Base-by-base conservation (phyloP, 1,140 invertebrate genomes). In the Bemisia tabaci region DNA sequence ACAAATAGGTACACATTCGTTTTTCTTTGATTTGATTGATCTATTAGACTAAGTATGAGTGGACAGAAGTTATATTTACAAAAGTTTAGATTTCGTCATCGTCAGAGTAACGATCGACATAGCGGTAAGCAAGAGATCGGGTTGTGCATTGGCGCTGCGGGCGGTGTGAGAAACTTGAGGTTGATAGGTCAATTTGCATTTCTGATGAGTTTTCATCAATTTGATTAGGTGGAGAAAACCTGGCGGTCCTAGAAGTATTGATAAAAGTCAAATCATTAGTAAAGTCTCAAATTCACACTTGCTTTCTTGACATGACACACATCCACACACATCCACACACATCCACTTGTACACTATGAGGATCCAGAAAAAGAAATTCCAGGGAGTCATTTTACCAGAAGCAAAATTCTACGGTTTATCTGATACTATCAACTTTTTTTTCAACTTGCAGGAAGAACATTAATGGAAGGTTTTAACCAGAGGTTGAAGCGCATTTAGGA, bases 111-210 rank as follows among this genome's bases (percentile, higher is more conserved):
- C 69, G 70, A 27, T 74, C 72, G n/a, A 73, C 69, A 62, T 73
- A 74, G 63, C 71, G 71, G 61, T 72, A 74, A 2, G 70, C 71
- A 24, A 74, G 71, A 21, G 67, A 68, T 27, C 69, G 69, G 60
- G 71, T 70, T 48, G 72, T 73, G 61, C 73, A 74, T 58, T 74
- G 73, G 0, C 73, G 68, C 65, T 72, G 71, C 12, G 73, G 73
- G n/a, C 73, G 60, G 21, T 33, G 60, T 26, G 69, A 63, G 60
- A 69, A 70, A 23, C 67, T 63, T 17, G 67, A 65, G 5, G 65
- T 67, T n/a, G 58, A 59, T 63, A 9, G 33, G 17, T 48, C 33
- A 9, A 48, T 48, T 48, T 48, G 33, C 33, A 48, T 48, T 48
- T 48, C 33, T 17, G 33, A 9, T 5, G 33, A 48, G 17, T 48